phyloP scores from a whole-genome alignment of 2,113 vertebrate genomes.

The Odobenus rosmarus region DNA sequence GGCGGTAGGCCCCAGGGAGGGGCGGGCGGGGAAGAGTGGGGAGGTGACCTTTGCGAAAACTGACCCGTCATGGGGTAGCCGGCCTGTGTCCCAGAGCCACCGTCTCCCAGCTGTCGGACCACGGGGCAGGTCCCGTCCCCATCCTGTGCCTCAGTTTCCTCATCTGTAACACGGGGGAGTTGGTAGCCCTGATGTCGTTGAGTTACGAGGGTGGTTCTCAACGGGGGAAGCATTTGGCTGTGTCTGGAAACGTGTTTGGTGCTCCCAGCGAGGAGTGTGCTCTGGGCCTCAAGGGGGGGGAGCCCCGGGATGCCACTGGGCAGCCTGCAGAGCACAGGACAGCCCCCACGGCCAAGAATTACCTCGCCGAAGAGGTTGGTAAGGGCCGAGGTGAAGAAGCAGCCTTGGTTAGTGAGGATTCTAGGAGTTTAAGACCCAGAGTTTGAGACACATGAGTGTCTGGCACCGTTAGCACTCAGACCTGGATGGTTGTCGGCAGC shows the following conservation, averaged over 20 bases:
- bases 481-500: rapidly evolving
- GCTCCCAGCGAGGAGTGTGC: not conserved
- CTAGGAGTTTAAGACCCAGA: not conserved
- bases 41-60: not conserved
- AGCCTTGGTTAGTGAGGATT: not conserved
- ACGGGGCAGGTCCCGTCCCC: not conserved
- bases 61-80: rapidly evolving
- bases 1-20: constrained; percentile 82
- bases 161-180: not conserved
- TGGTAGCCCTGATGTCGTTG: not conserved
- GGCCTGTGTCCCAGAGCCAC: not conserved
- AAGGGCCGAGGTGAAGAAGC: not conserved
- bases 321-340: rapidly evolving
- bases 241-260: not conserved
- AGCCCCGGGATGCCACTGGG: not conserved
- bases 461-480: not conserved
- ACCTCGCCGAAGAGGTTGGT: rapidly evolving
- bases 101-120: rapidly evolving
- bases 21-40: rapidly evolving
- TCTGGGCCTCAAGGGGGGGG: not conserved
- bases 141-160: not conserved
- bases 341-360: not conserved
- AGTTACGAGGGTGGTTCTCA: not conserved
- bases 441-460: not conserved
- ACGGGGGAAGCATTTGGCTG: too few relatives aligned